These are phyloP conservation scores for Quiscalus mexicanus DNA, from an alignment of 2,113 vertebrate species.

Conservation along the genomic window DNA sequence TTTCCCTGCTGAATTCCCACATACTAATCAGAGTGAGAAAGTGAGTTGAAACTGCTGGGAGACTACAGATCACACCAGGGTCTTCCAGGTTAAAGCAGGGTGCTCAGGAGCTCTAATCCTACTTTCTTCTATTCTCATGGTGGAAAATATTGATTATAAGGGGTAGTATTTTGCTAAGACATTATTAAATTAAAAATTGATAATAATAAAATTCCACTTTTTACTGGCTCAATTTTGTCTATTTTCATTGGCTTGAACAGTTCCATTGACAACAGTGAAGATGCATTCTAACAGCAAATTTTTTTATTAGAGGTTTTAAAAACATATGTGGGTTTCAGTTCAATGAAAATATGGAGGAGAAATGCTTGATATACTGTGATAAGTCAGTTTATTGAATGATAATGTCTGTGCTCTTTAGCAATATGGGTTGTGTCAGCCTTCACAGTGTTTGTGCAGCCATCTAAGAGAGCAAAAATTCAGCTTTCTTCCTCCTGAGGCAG, in stretches of 20 bases:
- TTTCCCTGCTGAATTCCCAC: not conserved
- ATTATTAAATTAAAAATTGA: not conserved
- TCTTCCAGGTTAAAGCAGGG: not conserved
- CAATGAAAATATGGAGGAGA: not conserved
- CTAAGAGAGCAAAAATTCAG: not conserved
- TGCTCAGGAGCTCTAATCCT: not conserved
- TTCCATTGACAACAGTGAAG: not conserved
- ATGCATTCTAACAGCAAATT: not conserved
- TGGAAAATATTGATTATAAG: not conserved
- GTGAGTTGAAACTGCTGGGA: not conserved
- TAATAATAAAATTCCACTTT: not conserved
- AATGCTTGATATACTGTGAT: not conserved
- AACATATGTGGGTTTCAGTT: not conserved
- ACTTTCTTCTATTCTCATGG: not conserved
- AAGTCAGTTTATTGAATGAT: not conserved
- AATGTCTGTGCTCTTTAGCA: not conserved
- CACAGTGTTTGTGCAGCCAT: not conserved
- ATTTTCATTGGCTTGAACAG: not conserved
- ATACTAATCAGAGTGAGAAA: not conserved
- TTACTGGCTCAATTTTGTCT: not conserved
- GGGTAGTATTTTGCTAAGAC: not conserved
- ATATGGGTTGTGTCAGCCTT: not conserved
- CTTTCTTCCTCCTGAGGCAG: not conserved
- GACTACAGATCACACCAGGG: not conserved
- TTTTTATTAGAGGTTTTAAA: not conserved